Evolutionary conservation across 2,888 invertebrate species (phyloP).

Genomic region (Laspeyria flexula): DNA sequence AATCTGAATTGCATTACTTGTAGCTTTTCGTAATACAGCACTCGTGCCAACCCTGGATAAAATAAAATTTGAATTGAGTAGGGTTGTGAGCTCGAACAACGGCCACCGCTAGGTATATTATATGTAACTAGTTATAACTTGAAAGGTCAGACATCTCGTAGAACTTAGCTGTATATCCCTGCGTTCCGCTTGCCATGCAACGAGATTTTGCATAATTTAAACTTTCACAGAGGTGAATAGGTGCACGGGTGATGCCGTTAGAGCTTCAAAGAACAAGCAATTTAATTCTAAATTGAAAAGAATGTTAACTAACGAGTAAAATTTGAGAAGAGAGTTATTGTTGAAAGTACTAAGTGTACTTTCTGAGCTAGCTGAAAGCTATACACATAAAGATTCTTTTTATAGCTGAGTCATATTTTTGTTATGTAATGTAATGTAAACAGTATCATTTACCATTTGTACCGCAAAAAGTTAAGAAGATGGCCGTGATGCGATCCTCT

Average conservation of each 20-base stretch:
- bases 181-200: constrained; percentile 1
- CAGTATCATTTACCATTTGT: no score
- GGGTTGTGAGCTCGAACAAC: constrained; percentile 1
- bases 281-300: not conserved
- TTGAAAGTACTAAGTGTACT: no score
- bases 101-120: not conserved
- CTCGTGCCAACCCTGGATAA: constrained; percentile 5
- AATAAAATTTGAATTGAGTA: not conserved
- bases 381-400: no score
- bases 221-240: constrained; percentile 13
- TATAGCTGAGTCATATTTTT: no score
- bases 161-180: constrained; percentile 3
- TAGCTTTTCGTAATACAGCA: not conserved
- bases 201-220: constrained; percentile 20
- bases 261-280: constrained; percentile 3
- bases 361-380: no score
- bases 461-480: no score
- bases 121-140: constrained; percentile 6
- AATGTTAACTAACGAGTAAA: no score
- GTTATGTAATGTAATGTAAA: no score
- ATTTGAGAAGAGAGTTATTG: no score
- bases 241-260: not conserved
- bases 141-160: constrained; percentile 2
- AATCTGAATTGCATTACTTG: no score
- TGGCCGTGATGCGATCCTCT: no score